These are phyloP conservation scores for Capreolus pygargus DNA, from an alignment of 2,113 vertebrate genomes.

Conservation along the genomic window DNA sequence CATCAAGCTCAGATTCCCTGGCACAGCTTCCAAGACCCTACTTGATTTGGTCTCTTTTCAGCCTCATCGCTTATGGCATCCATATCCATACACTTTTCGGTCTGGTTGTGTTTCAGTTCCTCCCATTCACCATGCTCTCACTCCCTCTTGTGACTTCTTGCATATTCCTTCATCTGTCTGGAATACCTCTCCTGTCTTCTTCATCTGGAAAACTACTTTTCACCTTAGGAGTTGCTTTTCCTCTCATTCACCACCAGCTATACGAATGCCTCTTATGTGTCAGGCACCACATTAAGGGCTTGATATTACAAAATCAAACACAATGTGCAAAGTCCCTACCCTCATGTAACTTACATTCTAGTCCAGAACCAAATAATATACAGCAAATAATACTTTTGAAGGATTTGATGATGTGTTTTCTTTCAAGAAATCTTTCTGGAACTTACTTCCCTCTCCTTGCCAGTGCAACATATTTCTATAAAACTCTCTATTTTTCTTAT, in stretches of 20 bases:
- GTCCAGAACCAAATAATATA: not conserved
- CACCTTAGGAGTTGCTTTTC: not conserved
- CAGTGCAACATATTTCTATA: not conserved
- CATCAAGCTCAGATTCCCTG: not conserved
- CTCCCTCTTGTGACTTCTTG: not conserved
- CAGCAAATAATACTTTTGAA: not conserved
- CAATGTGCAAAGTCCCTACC: not conserved
- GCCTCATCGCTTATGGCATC: not conserved
- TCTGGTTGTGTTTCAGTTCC: not conserved
- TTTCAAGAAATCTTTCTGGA: not conserved
- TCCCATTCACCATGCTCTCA: not conserved
- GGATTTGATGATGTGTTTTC: not conserved
- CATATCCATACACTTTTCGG: not conserved
- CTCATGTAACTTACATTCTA: not conserved
- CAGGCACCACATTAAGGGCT: not conserved
- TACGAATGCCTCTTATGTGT: not conserved
- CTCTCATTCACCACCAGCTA: not conserved
- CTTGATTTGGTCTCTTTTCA: not conserved
- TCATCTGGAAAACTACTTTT: not conserved
- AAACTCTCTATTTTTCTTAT: not conserved
- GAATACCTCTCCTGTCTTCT: not conserved
- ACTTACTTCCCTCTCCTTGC: not conserved
- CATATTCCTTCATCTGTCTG: not conserved
- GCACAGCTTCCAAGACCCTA: not conserved
- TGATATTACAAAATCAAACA: not conserved